Evolutionary conservation across 1,140 invertebrate genomes (phyloP), one percentile per base, ranked within the genome.

Genomic region (Drosophila bipectinata): DNA sequence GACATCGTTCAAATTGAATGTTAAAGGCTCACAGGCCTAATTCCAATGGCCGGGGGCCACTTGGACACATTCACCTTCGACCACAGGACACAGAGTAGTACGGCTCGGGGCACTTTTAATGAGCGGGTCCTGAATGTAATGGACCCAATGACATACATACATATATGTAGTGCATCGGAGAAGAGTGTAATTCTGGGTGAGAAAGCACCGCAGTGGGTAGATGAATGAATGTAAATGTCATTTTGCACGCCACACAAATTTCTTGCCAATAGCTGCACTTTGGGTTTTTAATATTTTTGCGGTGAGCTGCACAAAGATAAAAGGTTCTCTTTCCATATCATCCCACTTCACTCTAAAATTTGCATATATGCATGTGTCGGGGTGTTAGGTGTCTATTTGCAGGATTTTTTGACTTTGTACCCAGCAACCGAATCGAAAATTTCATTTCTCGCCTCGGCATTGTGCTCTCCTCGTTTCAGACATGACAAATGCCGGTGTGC

Each of bases 401-500:
- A 68, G 49, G 41, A 14, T 8, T 73, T 54, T 54, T 69, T 79
- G 75, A 75, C 72, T 79, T 69, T 78, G 67, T 67, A 32, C 45
- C 26, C 60, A 64, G 41, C 55, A 45, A 67, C 72, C 41, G 41
- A 18, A 44, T 44, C 15, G 41, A 15, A 41, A 44, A 44, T 44
- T 56, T 67, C 68, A 48, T 49, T 41, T 66, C 10, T 44, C 41
- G 41, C 41, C 15, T 44, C 15, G 41, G 12, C 2, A 30, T 49
- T 58, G 37, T 59, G 28, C 52, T 54, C 34, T 30, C 0, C 52
- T 71, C 51, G 6, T 84, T 80, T 41, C 79, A 92, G 91, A 81
- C 77, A 72, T 88, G 72, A 84, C 91, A 64, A 90, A 84, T 69
- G 89, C 83, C 53, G 90, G 90, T 41, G 61, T 90, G 34, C 90